A percentile compares a stretch with the other conserved stretches of the same genome.
These are phyloP conservation scores for Syrista parreyssii DNA, from an alignment of 2,888 invertebrate species.

Conservation along the genomic window DNA sequence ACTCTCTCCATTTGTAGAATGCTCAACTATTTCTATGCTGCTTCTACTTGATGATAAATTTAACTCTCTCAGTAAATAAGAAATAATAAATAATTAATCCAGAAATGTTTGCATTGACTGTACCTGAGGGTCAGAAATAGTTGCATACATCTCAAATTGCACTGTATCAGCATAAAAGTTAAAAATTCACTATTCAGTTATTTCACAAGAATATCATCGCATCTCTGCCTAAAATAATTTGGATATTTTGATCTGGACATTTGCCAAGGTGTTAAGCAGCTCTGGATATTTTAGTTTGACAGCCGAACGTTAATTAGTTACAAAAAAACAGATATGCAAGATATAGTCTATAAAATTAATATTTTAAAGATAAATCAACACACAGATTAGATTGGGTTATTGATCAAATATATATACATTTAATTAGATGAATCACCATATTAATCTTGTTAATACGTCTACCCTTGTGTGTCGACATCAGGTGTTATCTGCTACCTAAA, in stretches of 20 bases:
- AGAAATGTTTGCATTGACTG: not conserved
- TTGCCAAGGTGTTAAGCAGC: constrained; percentile 41
- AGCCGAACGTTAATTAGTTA: not conserved
- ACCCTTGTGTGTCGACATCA: not conserved
- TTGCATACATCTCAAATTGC: not conserved
- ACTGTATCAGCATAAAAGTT: not conserved
- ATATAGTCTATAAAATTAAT: not conserved
- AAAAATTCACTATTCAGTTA: not conserved
- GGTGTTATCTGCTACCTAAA: not conserved
- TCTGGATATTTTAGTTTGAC: constrained; percentile 9
- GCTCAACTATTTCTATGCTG: not conserved
- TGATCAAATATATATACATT: not conserved
- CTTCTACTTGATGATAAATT: not conserved
- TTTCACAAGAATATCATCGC: not conserved
- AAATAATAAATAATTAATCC: not conserved
- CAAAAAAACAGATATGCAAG: not conserved
- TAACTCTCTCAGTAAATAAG: not conserved
- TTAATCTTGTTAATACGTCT: not conserved
- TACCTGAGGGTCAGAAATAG: not conserved
- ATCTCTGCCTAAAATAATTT: constrained; percentile 41
- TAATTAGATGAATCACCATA: not conserved
- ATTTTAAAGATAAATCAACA: not conserved
- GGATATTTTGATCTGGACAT: constrained; percentile 45
- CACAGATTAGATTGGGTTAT: not conserved
- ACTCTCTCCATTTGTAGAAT: not conserved